Conservation (phyloP, 2,888 invertebrate genomes). For the Cerceris rybyensis region DNA sequence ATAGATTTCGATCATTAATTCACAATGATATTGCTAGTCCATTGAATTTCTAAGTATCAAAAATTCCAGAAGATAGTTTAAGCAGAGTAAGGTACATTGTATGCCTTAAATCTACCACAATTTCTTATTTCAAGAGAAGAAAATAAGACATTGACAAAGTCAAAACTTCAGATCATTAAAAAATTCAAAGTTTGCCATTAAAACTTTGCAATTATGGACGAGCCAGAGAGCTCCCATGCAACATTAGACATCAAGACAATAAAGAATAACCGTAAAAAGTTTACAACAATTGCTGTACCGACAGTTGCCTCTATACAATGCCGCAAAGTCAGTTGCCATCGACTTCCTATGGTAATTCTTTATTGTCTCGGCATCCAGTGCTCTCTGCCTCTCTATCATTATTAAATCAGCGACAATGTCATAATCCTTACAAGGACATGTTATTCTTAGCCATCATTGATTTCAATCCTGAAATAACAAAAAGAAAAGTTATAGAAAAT, state of each 20-base stretch:
- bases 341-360: constrained; percentile 28
- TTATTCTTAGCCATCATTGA: constrained; percentile 20
- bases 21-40: no score
- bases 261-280: constrained; percentile 34
- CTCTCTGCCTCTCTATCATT: constrained; percentile 35
- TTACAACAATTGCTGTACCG: background rate
- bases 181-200: constrained; percentile 31
- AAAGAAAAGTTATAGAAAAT: background rate
- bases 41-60: no score
- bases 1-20: no score
- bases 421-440: constrained; percentile 39
- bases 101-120: background rate
- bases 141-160: constrained; percentile 25
- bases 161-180: constrained; percentile 23
- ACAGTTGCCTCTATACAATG: background rate
- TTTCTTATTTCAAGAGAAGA: background rate
- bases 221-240: constrained; percentile 19
- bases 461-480: constrained; percentile 30
- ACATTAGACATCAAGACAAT: constrained; percentile 31
- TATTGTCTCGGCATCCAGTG: constrained; percentile 30
- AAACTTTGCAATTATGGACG: constrained; percentile 40
- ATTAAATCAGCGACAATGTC: constrained; percentile 39
- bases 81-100: no score
- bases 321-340: background rate
- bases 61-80: no score